Base-by-base conservation (phyloP, 2,797 vertebrate species). In the Pitangus sulphuratus region DNA sequence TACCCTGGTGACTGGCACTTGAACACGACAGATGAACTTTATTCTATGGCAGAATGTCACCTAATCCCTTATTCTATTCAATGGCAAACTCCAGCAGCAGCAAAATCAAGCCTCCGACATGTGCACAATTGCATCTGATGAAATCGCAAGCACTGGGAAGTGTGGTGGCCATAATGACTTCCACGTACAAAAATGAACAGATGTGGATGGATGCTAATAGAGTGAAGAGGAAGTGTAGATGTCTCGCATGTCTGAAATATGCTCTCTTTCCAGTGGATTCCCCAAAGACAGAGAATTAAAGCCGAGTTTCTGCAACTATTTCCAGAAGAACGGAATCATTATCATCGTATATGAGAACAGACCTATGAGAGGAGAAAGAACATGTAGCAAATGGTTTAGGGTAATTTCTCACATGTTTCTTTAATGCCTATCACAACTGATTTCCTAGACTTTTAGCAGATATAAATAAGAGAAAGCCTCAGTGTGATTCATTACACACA, bases 391-490 rank as follows among this genome's bases (percentile, higher is more conserved):
- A 88, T 30, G 37, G 64, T 84, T 91, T 77, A 87, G 80, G 24
- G 65, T 57, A 76, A 79, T 91, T 88, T 95, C 70, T 91, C 91
- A 53, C 25, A 53, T 66, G 83, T 84, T 94, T 82, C 80, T 88
- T 95, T 90, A 91, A 91, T 76, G 70, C 14, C 44, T 91, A 50
- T 53, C 20, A 16, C 75, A 79, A 84, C 24, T 90, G 1, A 66
- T 84, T 94, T 91, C 61, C 62, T 76, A 74, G 72, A 81, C 58
- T 95, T 92, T 79, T 45, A 82, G 80, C 48, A 90, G 45, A 68
- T 91, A 90, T 89, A 96, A 93, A 95, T 96, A 96, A 94, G 66
- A 91, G 70, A 79, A 90, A 88, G 42, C 66, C 70, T 89, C 53
- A 12, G 42, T 50, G 51, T 87, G 71, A 95, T 70, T 95, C 85